Evolutionary conservation across 2,113 vertebrate species (phyloP).

Genomic region (Tenrec ecaudatus): DNA sequence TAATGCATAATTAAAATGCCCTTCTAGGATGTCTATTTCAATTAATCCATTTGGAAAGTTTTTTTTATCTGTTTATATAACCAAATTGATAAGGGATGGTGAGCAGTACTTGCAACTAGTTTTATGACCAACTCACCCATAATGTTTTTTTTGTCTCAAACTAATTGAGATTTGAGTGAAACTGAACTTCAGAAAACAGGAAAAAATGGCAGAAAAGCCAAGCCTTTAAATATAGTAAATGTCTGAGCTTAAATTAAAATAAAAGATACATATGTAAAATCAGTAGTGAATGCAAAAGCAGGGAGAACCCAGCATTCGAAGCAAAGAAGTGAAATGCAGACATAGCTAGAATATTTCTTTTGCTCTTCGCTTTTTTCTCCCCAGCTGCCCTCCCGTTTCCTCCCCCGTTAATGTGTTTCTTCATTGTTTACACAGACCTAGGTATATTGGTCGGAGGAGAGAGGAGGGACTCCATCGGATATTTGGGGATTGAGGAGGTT

Average conservation of each 20-base stretch:
- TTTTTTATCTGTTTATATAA: background rate
- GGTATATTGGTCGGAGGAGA: background rate
- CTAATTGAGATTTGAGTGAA: background rate
- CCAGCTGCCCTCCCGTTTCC: background rate
- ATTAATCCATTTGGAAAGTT: background rate
- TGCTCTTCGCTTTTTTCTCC: background rate
- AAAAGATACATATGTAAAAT: background rate
- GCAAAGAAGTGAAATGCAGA: too few species aligned
- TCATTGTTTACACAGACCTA: background rate
- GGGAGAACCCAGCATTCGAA: background rate
- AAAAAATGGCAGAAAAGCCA: background rate
- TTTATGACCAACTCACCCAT: background rate
- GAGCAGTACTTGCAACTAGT: background rate
- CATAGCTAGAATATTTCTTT: background rate
- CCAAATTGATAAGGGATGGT: background rate
- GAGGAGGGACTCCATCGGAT: background rate
- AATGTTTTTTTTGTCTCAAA: slow-evolving; percentile 9
- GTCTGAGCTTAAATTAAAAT: background rate
- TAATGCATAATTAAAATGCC: background rate
- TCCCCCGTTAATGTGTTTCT: background rate
- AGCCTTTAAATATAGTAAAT: background rate
- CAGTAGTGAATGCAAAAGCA: background rate
- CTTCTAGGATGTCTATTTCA: slow-evolving; percentile 13
- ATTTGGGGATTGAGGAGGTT: background rate
- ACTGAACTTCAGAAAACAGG: background rate